Percentiles rank a stretch among this genome's conserved stretches.
Conservation (phyloP, 2,113 vertebrate genomes). For the Cryptoleucopteryx plumbea region DNA sequence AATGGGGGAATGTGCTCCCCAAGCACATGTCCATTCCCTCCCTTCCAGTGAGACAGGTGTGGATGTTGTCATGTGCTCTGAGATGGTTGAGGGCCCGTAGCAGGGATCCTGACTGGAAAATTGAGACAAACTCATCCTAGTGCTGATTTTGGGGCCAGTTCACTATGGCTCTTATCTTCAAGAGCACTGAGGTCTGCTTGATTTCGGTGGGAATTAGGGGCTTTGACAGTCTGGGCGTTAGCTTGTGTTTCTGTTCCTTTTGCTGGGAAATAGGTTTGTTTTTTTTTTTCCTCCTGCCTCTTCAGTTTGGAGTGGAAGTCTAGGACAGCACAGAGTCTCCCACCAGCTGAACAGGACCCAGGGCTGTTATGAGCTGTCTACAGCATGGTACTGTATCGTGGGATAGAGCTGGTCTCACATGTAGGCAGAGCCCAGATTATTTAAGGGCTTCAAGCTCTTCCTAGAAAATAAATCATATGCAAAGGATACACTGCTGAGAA, state of each 20-base stretch:
- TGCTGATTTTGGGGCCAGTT: background rate
- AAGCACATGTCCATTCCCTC: background rate
- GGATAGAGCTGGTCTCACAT: background rate
- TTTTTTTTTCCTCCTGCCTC: background rate
- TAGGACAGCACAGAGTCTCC: background rate
- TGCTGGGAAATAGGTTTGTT: background rate
- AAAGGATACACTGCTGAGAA: background rate
- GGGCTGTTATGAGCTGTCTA: background rate
- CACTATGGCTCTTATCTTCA: background rate
- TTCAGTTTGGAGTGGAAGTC: background rate
- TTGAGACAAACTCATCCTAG: background rate
- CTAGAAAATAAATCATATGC: background rate
- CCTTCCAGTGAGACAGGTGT: background rate
- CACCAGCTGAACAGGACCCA: fast-evolving
- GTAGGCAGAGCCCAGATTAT: background rate
- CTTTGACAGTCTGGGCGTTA: background rate
- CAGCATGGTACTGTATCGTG: fast-evolving
- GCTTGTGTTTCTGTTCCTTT: background rate
- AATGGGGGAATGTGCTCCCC: background rate
- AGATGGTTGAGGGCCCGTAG: fast-evolving
- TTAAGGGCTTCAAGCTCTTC: background rate
- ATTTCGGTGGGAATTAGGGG: background rate
- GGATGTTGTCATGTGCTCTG: background rate
- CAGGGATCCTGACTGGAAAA: background rate
- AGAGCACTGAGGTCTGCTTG: background rate